Base-by-base conservation (phyloP, 2,888 invertebrate species). In the Tenthredo scrophulariae region DNA sequence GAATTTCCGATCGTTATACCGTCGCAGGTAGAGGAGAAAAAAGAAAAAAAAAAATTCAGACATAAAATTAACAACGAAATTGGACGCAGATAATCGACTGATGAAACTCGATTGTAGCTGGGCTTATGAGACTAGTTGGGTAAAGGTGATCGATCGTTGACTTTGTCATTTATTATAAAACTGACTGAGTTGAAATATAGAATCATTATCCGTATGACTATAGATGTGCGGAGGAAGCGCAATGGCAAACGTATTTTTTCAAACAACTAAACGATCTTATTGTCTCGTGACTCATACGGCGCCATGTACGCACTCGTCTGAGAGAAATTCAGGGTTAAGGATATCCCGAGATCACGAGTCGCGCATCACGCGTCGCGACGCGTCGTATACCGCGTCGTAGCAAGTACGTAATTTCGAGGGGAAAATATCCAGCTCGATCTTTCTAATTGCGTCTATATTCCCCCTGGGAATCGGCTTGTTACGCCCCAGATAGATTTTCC, bases 321-420 rank as follows among this genome's bases (percentile, higher is more conserved):
- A 13, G 58, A 33, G 62, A 22, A 40, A 50, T 80, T 80, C 80
- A 80, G 62, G 80, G 80, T 80, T 80, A 62, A 80, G 80, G 80
- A 80, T 80, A 80, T 80, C 62, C 15, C 80, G 80, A 62, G 80
- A 80, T 54, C 77, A 50, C 77, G 77, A 74, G 74, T 74, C 43
- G 5, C 18, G 22, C n/a, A n/a, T n/a, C n/a, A n/a, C n/a, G 18
- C 33, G 70, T 15, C 29, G 70, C 6, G 37, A n/a, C 50, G 50
- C 37, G 15, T 15, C 1, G 10, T 7, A n/a, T 7, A 26, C 26
- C 22, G 26, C n/a, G 75, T 37, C 43, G 75, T 26, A 75, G 75
- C 75, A 0, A 22, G 9, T 37, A 46, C 40, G 26, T 77, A 77
- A 77, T 54, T 33, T 50, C 77, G 33, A 46, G 37, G 54, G 50